phyloP scores from a whole-genome alignment of 2,888 invertebrate species.

The Epirrhoe tristata region DNA sequence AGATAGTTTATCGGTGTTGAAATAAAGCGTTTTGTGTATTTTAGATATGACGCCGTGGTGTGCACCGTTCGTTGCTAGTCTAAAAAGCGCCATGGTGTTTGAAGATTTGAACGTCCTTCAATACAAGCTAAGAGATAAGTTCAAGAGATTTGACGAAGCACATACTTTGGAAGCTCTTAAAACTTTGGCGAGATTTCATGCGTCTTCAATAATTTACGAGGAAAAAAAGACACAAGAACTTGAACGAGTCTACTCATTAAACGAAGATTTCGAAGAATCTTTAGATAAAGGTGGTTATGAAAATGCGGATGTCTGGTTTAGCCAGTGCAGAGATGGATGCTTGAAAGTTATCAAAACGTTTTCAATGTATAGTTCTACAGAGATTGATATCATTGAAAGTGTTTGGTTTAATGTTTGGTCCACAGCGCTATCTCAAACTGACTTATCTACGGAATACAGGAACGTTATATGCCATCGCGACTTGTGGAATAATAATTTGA shows the following conservation, averaged over 20 bases:
- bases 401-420: constrained; percentile 67
- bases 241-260: constrained; percentile 55
- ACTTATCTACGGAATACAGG: constrained; percentile 63
- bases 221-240: constrained; percentile 65
- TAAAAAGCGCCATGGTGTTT: constrained; percentile 70
- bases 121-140: constrained; percentile 67
- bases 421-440: constrained; percentile 57
- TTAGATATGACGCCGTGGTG: constrained; percentile 70
- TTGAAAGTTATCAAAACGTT: constrained; percentile 64
- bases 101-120: constrained; percentile 69
- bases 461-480: constrained; percentile 87
- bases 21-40: constrained; percentile 34
- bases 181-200: constrained; percentile 80
- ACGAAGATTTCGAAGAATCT: constrained; percentile 60
- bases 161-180: constrained; percentile 78
- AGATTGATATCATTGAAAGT: constrained; percentile 56
- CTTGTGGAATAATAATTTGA: constrained; percentile 87
- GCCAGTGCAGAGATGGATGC: constrained; percentile 69
- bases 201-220: constrained; percentile 82
- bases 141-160: constrained; percentile 71
- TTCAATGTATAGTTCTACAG: constrained; percentile 61
- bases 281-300: constrained; percentile 63
- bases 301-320: constrained; percentile 62
- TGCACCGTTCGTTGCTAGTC: constrained; percentile 57
- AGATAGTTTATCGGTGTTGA: not conserved